Evolutionary conservation across 30 jellyfish, hydroid and myxozoan species (phyloP).

Genomic region (Hydractinia symbiolongicarpus): DNA sequence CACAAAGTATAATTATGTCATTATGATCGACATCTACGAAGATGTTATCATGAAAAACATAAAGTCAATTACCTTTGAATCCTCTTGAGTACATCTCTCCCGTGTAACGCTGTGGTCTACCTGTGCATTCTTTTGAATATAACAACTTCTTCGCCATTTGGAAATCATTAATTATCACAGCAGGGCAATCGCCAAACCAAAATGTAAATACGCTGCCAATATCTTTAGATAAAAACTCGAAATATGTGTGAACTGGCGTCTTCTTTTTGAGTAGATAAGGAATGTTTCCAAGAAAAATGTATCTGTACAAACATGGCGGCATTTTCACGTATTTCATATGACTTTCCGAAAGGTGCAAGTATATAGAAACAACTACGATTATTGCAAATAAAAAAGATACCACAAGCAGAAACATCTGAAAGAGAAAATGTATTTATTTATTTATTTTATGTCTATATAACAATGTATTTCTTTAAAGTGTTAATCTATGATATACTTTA

Average conservation of each 20-base stretch:
- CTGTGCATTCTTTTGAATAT: constrained; percentile 6
- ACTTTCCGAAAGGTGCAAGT: no score
- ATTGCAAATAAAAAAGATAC: no score
- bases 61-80: not conserved
- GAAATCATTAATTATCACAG: constrained; percentile 2
- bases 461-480: no score
- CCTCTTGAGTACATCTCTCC: not conserved
- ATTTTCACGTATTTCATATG: not conserved
- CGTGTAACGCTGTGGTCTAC: constrained; percentile 3
- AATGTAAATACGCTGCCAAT: constrained; percentile 10
- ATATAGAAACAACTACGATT: no score
- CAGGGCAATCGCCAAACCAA: constrained; percentile 15
- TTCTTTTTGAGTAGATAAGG: constrained; percentile 10
- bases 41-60: not conserved
- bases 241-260: not conserved
- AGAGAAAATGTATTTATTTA: no score
- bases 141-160: not conserved
- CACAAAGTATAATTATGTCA: not conserved
- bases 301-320: constrained; percentile 1
- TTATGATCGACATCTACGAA: not conserved
- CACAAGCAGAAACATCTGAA: no score
- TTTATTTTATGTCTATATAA: no score
- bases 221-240: constrained; percentile 6
- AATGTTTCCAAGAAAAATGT: constrained; percentile 5
- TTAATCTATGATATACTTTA: no score